Evolutionary conservation across 2,888 invertebrate genomes (phyloP), one percentile per base, ranked within the genome.

Genomic region (Cyclophora albipunctata): DNA sequence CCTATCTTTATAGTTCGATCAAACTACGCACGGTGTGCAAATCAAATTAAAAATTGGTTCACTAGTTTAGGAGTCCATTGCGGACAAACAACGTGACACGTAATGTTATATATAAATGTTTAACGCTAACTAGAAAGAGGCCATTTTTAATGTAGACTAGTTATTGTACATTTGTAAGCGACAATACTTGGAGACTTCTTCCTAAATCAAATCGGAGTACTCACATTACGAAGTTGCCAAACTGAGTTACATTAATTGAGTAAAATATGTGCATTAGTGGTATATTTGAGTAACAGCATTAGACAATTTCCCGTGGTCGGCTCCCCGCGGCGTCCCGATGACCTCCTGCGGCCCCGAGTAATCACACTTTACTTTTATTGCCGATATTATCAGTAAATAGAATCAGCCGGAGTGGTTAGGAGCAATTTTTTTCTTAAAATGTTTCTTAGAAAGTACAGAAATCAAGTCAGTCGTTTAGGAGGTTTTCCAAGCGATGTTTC

Each of bases 361-460:
- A 75, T 74, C 71, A 72, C 71, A 73, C 75, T 75, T 73, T 72
- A 68, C 71, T 73, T 77, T 75, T 77, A 79, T 75, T 78, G 67
- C 69, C 68, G 67, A 69, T 75, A 70, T 70, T 67, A 73, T 71
- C 71, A 73, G 63, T 69, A 70, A 61, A 61, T 59, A 61, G 59
- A 58, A 59, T 59, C 57, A 54, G 53, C 49, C 56, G 45, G 57
- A 68, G 65, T 67, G 62, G 60, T 53, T 57, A 64, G 55, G 63
- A 45, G 42, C 48, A 53, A 47, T 48, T 49, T 61, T 58, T 57
- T 58, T 59, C 57, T 54, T 54, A 53, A 59, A 54, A 59, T 53
- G 48, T 46, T 46, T 52, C 47, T 57, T 53, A 48, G 53, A 50
- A 37, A 5, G 37, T 50, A 57, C 40, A 42, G 52, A 52, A 50